These are phyloP conservation scores for Myrmophylax atrothorax DNA, from an alignment of 2,113 vertebrate species.

Conservation along the genomic window DNA sequence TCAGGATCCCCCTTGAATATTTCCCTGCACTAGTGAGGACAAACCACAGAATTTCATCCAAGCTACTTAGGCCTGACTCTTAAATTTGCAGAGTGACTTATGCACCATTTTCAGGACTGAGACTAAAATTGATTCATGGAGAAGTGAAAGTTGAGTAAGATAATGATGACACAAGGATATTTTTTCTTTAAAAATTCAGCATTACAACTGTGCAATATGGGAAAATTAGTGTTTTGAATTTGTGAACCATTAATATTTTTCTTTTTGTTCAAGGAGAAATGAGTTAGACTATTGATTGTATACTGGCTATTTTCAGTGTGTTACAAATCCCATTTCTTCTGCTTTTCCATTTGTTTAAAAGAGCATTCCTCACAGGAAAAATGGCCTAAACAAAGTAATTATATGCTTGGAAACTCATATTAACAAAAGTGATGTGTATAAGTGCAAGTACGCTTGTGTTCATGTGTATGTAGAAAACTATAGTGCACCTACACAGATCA, in stretches of 20 bases:
- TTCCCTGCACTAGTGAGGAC: background rate
- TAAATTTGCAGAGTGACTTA: background rate
- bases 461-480: background rate
- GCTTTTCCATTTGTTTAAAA: background rate
- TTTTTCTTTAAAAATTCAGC: background rate
- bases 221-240: background rate
- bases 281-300: background rate
- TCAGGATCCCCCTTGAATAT: background rate
- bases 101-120: background rate
- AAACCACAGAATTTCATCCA: background rate
- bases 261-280: background rate
- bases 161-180: background rate
- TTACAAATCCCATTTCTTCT: background rate
- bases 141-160: conserved; percentile 12
- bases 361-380: background rate
- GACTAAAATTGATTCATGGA: background rate
- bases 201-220: background rate
- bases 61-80: background rate
- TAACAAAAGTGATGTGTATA: background rate
- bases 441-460: background rate
- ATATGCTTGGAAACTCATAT: background rate
- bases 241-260: background rate
- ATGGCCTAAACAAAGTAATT: background rate
- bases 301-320: background rate
- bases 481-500: background rate